These are phyloP conservation scores for Galerucella calmariensis DNA, from an alignment of 2,888 invertebrate genomes.

Conservation along the genomic window DNA sequence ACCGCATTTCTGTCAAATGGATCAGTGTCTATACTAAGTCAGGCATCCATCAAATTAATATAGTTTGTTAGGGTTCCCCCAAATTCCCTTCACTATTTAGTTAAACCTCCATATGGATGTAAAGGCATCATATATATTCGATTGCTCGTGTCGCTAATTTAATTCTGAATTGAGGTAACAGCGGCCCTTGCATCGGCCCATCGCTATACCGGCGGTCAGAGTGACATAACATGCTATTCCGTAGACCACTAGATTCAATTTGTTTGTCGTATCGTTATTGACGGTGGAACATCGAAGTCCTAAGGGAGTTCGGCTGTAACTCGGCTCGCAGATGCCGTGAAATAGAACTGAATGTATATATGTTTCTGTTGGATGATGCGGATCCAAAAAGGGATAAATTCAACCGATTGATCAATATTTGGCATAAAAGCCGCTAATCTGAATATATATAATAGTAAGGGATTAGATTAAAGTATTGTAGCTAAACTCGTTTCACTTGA, in stretches of 20 bases:
- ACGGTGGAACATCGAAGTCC: constrained; percentile 51
- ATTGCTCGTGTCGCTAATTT: constrained; percentile 52
- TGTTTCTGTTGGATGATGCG: not conserved
- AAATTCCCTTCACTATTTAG: constrained; percentile 20
- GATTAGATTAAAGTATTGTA: too few relatives aligned
- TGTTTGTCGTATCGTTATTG: constrained; percentile 59
- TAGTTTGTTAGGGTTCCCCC: constrained; percentile 18
- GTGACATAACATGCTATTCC: constrained; percentile 50
- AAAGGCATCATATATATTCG: constrained; percentile 42
- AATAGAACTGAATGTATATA: not conserved
- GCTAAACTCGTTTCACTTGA: too few relatives aligned
- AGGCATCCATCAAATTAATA: constrained; percentile 28
- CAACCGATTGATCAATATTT: not conserved
- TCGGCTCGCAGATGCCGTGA: constrained; percentile 8
- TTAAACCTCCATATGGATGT: constrained; percentile 24
- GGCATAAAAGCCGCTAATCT: not conserved
- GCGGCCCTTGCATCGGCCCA: constrained; percentile 43
- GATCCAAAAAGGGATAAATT: not conserved
- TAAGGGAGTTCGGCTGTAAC: constrained; percentile 36
- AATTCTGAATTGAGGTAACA: constrained; percentile 51
- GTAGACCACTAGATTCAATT: constrained; percentile 57
- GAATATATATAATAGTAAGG: not conserved
- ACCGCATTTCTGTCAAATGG: constrained; percentile 17
- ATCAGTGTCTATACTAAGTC: constrained; percentile 19
- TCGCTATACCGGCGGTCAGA: constrained; percentile 39